Evolutionary conservation across 2,113 vertebrate species (phyloP).

Genomic region (Gobius niger): DNA sequence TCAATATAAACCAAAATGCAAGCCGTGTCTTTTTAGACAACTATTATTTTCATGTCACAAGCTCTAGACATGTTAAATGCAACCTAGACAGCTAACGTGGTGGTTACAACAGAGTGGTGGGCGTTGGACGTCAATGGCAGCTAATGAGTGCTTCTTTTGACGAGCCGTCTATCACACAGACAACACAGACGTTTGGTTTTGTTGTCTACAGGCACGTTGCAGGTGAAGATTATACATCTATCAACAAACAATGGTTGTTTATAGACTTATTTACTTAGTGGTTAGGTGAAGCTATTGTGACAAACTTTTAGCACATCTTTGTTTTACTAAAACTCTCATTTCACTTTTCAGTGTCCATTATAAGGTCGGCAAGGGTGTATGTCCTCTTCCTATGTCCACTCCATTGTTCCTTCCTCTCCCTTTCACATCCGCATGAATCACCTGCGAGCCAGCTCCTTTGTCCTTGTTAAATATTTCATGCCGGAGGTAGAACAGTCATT

Average conservation of each 20-base stretch:
- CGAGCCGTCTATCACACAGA: not conserved
- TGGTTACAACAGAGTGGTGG: not conserved
- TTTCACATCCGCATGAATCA: slow-evolving; percentile 71
- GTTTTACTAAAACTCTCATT: slow-evolving; percentile 37
- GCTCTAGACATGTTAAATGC: slow-evolving; percentile 1
- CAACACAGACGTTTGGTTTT: not conserved
- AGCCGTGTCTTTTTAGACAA: slow-evolving; percentile 6
- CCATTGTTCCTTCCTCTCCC: slow-evolving; percentile 48
- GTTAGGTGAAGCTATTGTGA: too few species aligned
- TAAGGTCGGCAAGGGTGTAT: slow-evolving; percentile 49
- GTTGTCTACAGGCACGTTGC: not conserved
- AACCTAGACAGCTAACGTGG: not conserved
- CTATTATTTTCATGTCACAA: slow-evolving; percentile 1
- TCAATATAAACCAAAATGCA: not conserved
- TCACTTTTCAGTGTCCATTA: slow-evolving; percentile 19
- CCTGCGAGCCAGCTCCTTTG: slow-evolving; percentile 68
- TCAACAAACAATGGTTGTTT: not conserved
- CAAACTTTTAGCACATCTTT: slow-evolving; percentile 13
- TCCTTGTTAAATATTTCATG: slow-evolving; percentile 80
- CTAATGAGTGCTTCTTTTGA: not conserved
- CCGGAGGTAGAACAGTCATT: slow-evolving; percentile 75
- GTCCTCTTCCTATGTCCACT: slow-evolving; percentile 42
- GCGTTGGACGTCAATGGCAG: not conserved
- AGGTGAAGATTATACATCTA: not conserved
- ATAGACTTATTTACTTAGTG: too few species aligned